Percentiles rank a stretch among this genome's conserved stretches.
These are phyloP conservation scores for Pangasius mekongensis DNA, from an alignment of 2,797 vertebrate genomes.

Conservation along the genomic window DNA sequence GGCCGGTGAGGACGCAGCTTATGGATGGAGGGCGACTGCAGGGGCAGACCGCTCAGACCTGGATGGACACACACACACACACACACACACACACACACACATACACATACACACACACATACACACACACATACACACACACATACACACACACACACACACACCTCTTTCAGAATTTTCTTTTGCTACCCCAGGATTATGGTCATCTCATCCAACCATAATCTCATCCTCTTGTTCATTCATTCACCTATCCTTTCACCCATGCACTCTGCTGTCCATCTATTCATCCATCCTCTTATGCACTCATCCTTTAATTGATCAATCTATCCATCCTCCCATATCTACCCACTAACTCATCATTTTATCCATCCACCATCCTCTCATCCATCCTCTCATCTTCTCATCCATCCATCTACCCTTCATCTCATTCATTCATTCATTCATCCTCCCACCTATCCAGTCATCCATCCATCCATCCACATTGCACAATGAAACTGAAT, in stretches of 20 bases:
- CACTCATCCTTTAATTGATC: not conserved
- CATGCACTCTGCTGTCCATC: not conserved
- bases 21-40: slow-evolving; percentile 90
- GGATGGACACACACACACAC: slow-evolving; percentile 1
- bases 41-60: slow-evolving; percentile 69
- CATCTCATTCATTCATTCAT: not conserved
- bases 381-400: not conserved
- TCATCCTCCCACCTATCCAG: not conserved
- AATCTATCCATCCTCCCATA: not conserved
- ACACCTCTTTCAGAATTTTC: slow-evolving; percentile 12
- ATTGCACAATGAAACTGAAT: not conserved
- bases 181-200: not conserved
- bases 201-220: not conserved
- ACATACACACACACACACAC: slow-evolving; percentile 13
- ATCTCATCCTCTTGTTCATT: not conserved
- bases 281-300: not conserved
- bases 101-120: no score
- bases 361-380: not conserved
- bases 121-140: slow-evolving; percentile 35
- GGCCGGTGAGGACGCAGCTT: slow-evolving; percentile 95
- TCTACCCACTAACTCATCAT: not conserved
- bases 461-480: not conserved
- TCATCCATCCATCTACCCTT: not conserved
- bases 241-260: not conserved
- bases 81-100: slow-evolving; percentile 21